Base-by-base conservation (phyloP, 2,113 vertebrate genomes). In the Ammodytes dubius region DNA sequence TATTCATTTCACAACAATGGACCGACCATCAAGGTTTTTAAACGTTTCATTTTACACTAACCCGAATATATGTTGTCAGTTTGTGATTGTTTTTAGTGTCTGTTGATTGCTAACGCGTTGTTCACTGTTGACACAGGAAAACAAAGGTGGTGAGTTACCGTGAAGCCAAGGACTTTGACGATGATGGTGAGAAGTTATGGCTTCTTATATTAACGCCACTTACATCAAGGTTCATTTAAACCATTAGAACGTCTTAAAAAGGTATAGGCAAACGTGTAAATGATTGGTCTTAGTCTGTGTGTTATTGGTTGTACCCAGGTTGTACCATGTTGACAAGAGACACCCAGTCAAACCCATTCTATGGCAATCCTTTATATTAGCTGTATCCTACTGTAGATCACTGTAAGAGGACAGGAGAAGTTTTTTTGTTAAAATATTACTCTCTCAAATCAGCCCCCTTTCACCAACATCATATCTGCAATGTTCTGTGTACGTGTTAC, bases 101-200 rank as follows among this genome's bases (percentile, higher is more conserved):
- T 40, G 5, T 19, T 70, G 6, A n/a, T 47, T 27, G 19, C 27
- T 75, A 17, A 78, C 63, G 27, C 15, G 4, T 43, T 81, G 11
- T 67, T 47, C 63, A 1, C 68, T 68, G 56, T 53, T 87, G 35
- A 56, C 53, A 69, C 91, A 96, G 95, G 87, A 94, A 82, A 66
- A 90, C 82, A 9, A 96, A 95, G 56, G 9, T 12, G 61, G 89
- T 95, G 10, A 93, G 91, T 82, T 95, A 95, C 74, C 77, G 83
- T 64, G 93, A 95, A 78, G 45, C 70, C 64, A 83, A 83, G 8
- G 86, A 91, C 45, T 73, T 90, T 19, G 92, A 93, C 42, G 89
- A 95, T 57, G 91, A 95, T 67, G 94, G 93, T 94, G 74, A 87
- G 58, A 69, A 57, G 5, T 4, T 19, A 1, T 12, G 1, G 39